Conservation (phyloP, 23 tunicate genomes). For the Trididemnum miniatum region DNA sequence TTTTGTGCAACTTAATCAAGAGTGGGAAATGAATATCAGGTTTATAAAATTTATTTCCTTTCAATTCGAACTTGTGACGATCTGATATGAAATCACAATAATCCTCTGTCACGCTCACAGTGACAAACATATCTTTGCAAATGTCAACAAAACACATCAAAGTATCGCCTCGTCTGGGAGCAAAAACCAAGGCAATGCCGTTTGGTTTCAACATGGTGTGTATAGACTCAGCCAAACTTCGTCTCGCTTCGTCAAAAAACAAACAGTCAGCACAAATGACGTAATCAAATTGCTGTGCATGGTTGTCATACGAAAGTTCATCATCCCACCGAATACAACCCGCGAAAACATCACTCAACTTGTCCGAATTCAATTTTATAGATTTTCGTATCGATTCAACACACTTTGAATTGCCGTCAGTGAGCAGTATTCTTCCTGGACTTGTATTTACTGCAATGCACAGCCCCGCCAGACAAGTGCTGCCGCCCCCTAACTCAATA, state of each 20-base stretch:
- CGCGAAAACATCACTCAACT: slow-evolving; percentile 14
- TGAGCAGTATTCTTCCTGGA: slow-evolving; percentile 21
- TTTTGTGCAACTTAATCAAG: slow-evolving; percentile 31
- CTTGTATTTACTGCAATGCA: slow-evolving; percentile 45
- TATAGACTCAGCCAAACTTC: slow-evolving; percentile 29
- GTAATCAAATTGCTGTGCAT: slow-evolving; percentile 35
- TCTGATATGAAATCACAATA: slow-evolving; percentile 17
- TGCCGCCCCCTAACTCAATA: slow-evolving; percentile 81
- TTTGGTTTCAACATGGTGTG: slow-evolving; percentile 34
- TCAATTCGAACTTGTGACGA: slow-evolving; percentile 10
- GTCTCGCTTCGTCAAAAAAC: slow-evolving; percentile 54
- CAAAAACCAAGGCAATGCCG: slow-evolving; percentile 61
- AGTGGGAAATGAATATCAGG: slow-evolving; percentile 48
- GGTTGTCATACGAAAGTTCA: background rate
- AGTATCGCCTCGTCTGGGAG: slow-evolving; percentile 62
- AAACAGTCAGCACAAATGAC: slow-evolving; percentile 60
- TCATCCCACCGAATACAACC: slow-evolving; percentile 37
- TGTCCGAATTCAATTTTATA: slow-evolving; percentile 23
- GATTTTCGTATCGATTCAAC: slow-evolving; percentile 25
- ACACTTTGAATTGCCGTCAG: slow-evolving; percentile 72
- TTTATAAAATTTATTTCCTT: slow-evolving; percentile 21
- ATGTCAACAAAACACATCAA: slow-evolving; percentile 24
- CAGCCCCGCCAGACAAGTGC: slow-evolving; percentile 62
- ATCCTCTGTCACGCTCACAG: slow-evolving; percentile 10
- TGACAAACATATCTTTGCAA: slow-evolving; percentile 21